Base-by-base conservation (phyloP, 2,113 vertebrate species). In the Seriola rivoliana region DNA sequence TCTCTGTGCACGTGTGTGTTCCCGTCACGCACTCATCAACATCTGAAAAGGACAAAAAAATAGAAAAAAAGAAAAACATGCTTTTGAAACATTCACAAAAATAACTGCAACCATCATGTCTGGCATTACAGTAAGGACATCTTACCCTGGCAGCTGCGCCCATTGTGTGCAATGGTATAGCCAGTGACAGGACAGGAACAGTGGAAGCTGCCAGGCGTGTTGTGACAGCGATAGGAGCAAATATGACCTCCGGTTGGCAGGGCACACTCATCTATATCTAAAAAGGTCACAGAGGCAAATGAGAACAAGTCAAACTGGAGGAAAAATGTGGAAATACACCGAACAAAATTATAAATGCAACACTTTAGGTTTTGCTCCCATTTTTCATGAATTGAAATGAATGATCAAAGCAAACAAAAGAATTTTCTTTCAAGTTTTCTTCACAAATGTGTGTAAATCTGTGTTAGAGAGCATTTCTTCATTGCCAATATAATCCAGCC, bases 221-320 rank as follows among this genome's bases (percentile, higher is more conserved):
- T 99, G 92, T 97, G 86, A 72, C 97, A 98, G 29, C 96, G 95
- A 82, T 96, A 97, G 13, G 96, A 95, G 78, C 98, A 99, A 89
- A 99, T 99, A 77, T 99, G 97, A 29, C 98, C 98, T 65, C 98
- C 97, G 0, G 97, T 98, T 66, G 98, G 98, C 76, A 99, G 93
- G 36, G 98, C 97, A 13, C 98, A 99, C 86, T 99, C 98, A 42
- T 99, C 98, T 2, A 99, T 99, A 82, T 99, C 98, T 99, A 54
- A 0, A 82, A 50, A 58, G 12, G 10, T 60, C 9, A 84, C 38
- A 57, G 16, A 36, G 14, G 71, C 40, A 40, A 23, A 64, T 8
- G 23, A 44, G 72, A 16, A 21, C 19, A 52, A 66, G 42, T 64
- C 29, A 75, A 78, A 60, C 2, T 36, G 54, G 10, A 23, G 10